Conservation (phyloP, 1,140 invertebrate species). For the Heterodera schachtii region DNA sequence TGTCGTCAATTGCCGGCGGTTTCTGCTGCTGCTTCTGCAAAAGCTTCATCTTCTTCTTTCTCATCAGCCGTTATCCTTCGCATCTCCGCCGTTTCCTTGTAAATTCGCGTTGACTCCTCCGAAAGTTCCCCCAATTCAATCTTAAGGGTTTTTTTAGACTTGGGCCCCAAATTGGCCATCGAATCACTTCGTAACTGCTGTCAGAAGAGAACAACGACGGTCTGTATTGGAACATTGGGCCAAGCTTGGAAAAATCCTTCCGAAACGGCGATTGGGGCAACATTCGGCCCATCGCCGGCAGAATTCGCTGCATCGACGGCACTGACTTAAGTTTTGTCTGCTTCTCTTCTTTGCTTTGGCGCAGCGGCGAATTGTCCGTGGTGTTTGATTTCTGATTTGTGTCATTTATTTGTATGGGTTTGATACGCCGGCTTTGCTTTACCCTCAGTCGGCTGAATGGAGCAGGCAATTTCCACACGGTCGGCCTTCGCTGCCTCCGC, state of each 20-base stretch:
- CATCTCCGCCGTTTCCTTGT: constrained; percentile 10
- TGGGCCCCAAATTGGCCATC: background rate
- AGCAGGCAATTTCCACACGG: constrained; percentile 19
- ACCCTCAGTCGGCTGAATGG: constrained; percentile 15
- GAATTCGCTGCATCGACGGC: background rate
- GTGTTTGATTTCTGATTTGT: background rate
- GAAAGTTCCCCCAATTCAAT: constrained; percentile 16
- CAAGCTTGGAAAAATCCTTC: constrained; percentile 38
- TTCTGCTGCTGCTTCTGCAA: no score
- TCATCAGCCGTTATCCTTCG: background rate
- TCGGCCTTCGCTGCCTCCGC: background rate
- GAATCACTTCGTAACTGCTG: constrained; percentile 50
- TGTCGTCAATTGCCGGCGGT: background rate
- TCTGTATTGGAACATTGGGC: constrained; percentile 46
- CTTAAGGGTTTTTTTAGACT: background rate
- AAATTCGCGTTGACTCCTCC: constrained; percentile 20
- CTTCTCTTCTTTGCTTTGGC: background rate
- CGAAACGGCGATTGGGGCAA: background rate
- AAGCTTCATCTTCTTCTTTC: background rate
- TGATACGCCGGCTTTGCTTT: background rate
- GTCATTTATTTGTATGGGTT: no score
- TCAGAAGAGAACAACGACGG: constrained; percentile 49
- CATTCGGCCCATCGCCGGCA: background rate
- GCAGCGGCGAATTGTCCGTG: background rate
- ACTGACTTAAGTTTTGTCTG: background rate